Percentiles rank a stretch among this genome's conserved stretches.
Conservation (phyloP, 2,797 vertebrate genomes). For the Oreochromis grahami region DNA sequence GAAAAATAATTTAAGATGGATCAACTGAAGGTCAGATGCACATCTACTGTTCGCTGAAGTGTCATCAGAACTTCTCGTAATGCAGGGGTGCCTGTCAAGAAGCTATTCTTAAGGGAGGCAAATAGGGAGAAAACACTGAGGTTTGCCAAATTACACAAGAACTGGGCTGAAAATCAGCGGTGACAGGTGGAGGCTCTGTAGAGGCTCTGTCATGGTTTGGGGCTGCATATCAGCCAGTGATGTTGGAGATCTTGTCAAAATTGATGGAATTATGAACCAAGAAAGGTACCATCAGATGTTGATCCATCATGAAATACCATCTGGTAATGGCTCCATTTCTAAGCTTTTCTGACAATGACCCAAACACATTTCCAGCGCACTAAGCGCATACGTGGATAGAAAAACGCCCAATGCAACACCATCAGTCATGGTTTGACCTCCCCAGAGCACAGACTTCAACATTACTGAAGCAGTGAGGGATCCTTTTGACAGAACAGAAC, state of each 20-base stretch:
- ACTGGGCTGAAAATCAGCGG: not conserved
- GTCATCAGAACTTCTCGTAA: not conserved
- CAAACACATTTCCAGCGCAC: not conserved
- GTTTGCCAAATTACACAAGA: not conserved
- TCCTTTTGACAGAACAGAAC: not conserved
- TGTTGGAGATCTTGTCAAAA: not conserved
- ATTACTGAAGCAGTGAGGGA: not conserved
- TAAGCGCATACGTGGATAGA: not conserved
- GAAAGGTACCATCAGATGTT: not conserved
- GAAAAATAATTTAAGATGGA: not conserved
- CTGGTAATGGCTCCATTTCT: not conserved
- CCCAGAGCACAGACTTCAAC: not conserved
- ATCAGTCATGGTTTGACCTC: not conserved
- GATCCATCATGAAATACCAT: not conserved
- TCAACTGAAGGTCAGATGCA: no score
- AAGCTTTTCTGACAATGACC: not conserved
- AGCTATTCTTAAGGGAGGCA: not conserved
- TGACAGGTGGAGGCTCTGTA: not conserved
- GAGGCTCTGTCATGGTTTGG: not conserved
- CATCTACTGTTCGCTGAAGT: not conserved
- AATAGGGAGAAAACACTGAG: not conserved
- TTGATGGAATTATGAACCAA: not conserved
- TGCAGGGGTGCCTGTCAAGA: not conserved
- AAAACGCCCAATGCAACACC: not conserved
- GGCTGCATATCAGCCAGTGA: not conserved